Evolutionary conservation across 2,888 invertebrate species (phyloP).

Genomic region (Pachydiplax longipennis): DNA sequence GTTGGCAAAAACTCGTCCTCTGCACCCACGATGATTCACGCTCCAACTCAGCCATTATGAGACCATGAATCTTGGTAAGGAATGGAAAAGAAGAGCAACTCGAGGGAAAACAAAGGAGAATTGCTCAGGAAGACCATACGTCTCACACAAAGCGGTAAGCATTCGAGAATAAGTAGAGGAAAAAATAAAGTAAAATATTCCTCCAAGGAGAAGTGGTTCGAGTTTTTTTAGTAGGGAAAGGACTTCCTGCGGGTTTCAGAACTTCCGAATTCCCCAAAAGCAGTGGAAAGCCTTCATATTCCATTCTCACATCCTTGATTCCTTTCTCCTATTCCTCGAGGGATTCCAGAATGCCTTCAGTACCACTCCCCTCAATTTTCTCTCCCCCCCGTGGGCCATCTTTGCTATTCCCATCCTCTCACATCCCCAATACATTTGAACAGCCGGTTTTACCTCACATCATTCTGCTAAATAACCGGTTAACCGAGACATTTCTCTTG

Average conservation of each 20-base stretch:
- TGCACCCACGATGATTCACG: no score
- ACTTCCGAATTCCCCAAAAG: constrained; percentile 2
- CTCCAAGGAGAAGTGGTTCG: neutral
- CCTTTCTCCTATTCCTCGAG: neutral
- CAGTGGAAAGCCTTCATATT: constrained; percentile 18
- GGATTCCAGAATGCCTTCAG: neutral
- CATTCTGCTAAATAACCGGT: no score
- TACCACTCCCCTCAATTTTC: neutral
- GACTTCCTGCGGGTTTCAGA: constrained; percentile 13
- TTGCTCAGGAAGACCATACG: neutral
- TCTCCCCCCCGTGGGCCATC: neutral
- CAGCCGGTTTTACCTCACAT: no score
- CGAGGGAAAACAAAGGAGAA: neutral
- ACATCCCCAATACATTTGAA: no score
- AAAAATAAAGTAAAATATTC: neutral
- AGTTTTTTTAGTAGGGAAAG: neutral
- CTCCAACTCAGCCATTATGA: no score
- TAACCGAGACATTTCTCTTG: no score
- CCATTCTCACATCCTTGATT: constrained; percentile 40
- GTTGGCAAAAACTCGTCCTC: no score
- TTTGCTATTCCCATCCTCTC: no score
- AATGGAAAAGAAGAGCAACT: neutral
- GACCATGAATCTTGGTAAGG: no score
- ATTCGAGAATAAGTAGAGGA: neutral
- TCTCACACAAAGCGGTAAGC: neutral